These are phyloP conservation scores for Phytoseiulus persimilis DNA, from an alignment of 2,888 invertebrate genomes.

Conservation along the genomic window DNA sequence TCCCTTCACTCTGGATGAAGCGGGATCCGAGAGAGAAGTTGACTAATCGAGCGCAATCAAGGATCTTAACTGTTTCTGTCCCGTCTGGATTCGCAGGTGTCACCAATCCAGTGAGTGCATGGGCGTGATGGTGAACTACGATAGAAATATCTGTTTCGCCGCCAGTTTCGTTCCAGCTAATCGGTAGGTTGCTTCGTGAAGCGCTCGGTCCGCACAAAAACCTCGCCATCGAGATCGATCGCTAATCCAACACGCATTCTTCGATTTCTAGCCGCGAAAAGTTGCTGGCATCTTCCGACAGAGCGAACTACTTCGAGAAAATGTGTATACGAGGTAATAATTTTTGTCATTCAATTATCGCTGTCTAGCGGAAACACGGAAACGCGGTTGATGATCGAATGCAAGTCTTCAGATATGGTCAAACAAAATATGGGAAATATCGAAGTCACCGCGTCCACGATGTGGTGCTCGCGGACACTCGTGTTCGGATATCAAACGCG, in stretches of 20 bases:
- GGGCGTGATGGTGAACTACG: conserved; percentile 35
- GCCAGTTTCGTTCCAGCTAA: conserved; percentile 33
- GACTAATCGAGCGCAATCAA: too few species aligned
- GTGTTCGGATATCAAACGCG: background rate
- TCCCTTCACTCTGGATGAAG: too few species aligned
- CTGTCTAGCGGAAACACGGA: background rate
- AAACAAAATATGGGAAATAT: background rate
- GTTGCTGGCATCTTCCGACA: conserved; percentile 48
- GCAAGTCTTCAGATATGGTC: too few species aligned
- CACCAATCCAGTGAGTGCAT: conserved; percentile 34
- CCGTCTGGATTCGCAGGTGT: background rate
- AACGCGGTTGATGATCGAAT: too few species aligned
- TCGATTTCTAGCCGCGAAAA: conserved; percentile 9
- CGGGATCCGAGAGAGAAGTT: too few species aligned
- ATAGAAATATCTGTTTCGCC: conserved; percentile 23
- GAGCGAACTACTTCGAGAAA: conserved; percentile 59
- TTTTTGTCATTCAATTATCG: background rate
- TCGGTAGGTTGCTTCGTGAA: background rate
- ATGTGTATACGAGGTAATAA: conserved; percentile 58
- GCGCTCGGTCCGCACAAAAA: background rate
- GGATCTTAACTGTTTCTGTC: background rate
- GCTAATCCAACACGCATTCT: too few species aligned
- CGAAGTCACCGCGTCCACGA: background rate
- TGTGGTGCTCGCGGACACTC: background rate
- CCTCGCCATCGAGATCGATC: too few species aligned